Base-by-base conservation (phyloP, 2,797 vertebrate genomes). In the Platyrinchus mystaceus region DNA sequence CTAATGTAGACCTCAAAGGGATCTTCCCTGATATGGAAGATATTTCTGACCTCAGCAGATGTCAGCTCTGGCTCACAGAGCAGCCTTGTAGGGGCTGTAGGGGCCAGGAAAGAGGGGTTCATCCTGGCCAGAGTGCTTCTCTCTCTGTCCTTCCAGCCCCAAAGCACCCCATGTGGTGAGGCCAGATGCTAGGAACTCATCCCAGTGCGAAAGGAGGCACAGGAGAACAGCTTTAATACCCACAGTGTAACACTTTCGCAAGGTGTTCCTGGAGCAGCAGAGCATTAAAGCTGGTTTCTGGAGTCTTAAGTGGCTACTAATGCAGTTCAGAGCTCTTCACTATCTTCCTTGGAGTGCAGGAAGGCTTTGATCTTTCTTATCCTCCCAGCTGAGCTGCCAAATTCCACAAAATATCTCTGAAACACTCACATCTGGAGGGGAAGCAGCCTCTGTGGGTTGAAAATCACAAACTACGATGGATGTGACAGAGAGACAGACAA, bases 291-390 rank as follows among this genome's bases (percentile, higher is more conserved):
- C 34, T 64, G 26, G 10, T 68, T 67, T 71, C 56, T 88, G 58
- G 41, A 78, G 46, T 16, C 22, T 78, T 26, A 1, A 16, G 26
- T 41, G 15, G 37, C 19, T 49, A n/a, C 32, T 43, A 64, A 37
- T 11, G 22, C 0, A 0, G 13, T 70, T 74, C 71, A 82, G 24
- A 5, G 1, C 6, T 7, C 43, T 16, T 36, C 4, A 3, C 20
- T 69, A 5, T 39, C n/a, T 76, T 89, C 44, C 22, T 82, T 13
- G 2, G 13, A 8, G 4, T 23, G 63, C 9, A 84, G 15, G 53
- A 81, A 79, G 41, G 30, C 5, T 20, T 59, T 36, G 34, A 30
- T 69, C 30, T 62, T 82, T 83, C 66, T 70, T 5, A 12, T 81
- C 6, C 23, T 78, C 8, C 13, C 56, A 85, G 21, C 2, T 84